Evolutionary conservation across 2,797 vertebrate species (phyloP).

Genomic region (Liparis tanakae): DNA sequence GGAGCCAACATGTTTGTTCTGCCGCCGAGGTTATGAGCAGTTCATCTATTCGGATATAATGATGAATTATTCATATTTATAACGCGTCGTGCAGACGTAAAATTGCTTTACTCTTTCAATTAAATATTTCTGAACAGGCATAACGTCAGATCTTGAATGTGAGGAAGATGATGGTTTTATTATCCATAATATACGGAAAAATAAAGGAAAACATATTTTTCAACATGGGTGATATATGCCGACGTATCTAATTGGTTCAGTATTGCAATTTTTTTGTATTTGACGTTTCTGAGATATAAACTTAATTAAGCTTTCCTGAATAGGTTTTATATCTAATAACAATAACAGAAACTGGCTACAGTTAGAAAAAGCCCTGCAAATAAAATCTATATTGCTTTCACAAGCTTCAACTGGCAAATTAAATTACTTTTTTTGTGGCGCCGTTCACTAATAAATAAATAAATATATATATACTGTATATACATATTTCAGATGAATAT

Average conservation of each 20-base stretch:
- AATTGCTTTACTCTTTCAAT: conserved; percentile 7
- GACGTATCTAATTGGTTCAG: neutral
- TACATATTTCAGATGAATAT: neutral
- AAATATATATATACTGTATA: too few species aligned
- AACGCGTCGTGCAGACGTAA: neutral
- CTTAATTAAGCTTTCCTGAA: neutral
- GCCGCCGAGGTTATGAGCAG: conserved; percentile 39
- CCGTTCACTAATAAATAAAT: neutral
- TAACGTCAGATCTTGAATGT: neutral
- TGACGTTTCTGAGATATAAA: too few species aligned
- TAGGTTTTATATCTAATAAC: neutral
- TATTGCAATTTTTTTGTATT: neutral
- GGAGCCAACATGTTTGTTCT: conserved; percentile 37
- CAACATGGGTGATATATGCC: neutral
- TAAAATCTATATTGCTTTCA: neutral
- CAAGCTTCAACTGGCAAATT: too few species aligned
- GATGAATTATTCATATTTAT: neutral
- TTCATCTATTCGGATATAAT: conserved; percentile 24
- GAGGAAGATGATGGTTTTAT: neutral
- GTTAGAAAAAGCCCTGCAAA: too few species aligned
- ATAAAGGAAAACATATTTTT: neutral
- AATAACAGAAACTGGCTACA: neutral
- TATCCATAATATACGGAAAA: neutral
- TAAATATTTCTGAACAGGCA: neutral
- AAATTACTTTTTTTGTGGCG: too few species aligned